These are phyloP conservation scores for Pavo muticus DNA, from an alignment of 2,113 vertebrate genomes.

Conservation along the genomic window DNA sequence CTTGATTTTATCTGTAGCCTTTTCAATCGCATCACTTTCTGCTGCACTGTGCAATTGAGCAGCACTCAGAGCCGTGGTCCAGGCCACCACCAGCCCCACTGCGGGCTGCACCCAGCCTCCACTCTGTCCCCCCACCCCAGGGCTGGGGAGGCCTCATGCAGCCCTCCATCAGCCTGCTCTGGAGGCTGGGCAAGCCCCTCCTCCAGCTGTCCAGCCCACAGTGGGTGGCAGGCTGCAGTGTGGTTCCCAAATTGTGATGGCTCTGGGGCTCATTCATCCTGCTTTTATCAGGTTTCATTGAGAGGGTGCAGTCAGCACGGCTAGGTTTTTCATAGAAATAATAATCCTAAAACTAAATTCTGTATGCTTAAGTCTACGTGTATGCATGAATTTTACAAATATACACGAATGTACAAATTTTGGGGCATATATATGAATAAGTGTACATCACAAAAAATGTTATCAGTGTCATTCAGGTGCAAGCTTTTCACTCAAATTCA, in stretches of 20 bases:
- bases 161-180: neutral
- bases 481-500: neutral
- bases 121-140: neutral
- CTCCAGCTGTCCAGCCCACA: neutral
- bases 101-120: neutral
- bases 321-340: neutral
- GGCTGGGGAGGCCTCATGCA: neutral
- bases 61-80: neutral
- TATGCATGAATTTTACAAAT: neutral
- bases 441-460: neutral
- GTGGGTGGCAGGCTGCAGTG: fast-evolving
- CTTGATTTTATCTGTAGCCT: slow-evolving; percentile 77
- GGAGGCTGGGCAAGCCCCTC: neutral
- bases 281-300: neutral
- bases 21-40: slow-evolving; percentile 73
- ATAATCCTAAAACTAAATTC: neutral
- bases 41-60: slow-evolving; percentile 66
- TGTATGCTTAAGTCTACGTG: neutral
- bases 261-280: neutral
- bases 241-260: neutral
- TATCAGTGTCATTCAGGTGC: neutral
- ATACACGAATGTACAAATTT: neutral
- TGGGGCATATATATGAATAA: neutral
- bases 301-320: neutral
- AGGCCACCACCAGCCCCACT: neutral